Evolutionary conservation across 2,113 vertebrate genomes (phyloP).

Genomic region (Strigops habroptila): DNA sequence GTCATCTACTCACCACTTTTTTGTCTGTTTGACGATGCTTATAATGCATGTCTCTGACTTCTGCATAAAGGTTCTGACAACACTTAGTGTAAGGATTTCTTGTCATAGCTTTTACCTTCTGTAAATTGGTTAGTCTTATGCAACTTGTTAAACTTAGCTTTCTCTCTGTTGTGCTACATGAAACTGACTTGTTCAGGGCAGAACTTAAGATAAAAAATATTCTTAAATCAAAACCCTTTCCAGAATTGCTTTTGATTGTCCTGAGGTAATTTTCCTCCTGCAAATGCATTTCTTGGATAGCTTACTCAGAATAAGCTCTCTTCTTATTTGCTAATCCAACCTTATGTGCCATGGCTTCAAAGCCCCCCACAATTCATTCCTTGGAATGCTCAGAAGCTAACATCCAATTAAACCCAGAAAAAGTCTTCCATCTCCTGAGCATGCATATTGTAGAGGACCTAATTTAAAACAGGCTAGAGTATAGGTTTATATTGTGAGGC

Average conservation of each 20-base stretch:
- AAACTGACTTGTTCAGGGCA: neutral
- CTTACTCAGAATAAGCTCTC: neutral
- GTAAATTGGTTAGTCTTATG: neutral
- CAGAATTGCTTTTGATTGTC: constrained; percentile 4
- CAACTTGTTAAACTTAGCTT: neutral
- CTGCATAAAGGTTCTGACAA: neutral
- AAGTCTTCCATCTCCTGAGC: constrained; percentile 43
- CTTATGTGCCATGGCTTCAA: constrained; percentile 10
- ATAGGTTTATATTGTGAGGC: constrained; percentile 8
- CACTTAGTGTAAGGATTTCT: neutral
- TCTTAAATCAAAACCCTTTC: constrained; percentile 7
- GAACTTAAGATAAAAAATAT: constrained; percentile 5
- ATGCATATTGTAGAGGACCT: neutral
- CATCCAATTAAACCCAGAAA: constrained; percentile 50
- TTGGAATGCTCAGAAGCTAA: constrained; percentile 1
- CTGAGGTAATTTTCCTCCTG: neutral
- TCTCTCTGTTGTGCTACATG: neutral
- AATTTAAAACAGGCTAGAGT: constrained; percentile 43
- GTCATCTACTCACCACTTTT: neutral
- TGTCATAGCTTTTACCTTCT: neutral
- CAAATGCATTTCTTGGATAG: neutral
- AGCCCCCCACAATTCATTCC: constrained; percentile 3
- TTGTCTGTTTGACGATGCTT: neutral
- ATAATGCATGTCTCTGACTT: neutral
- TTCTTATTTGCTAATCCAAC: constrained; percentile 9